A percentile compares a stretch with the other conserved stretches of the same genome.
These are phyloP conservation scores for Petrophora chlorosata DNA, from an alignment of 2,888 invertebrate species.

Conservation along the genomic window DNA sequence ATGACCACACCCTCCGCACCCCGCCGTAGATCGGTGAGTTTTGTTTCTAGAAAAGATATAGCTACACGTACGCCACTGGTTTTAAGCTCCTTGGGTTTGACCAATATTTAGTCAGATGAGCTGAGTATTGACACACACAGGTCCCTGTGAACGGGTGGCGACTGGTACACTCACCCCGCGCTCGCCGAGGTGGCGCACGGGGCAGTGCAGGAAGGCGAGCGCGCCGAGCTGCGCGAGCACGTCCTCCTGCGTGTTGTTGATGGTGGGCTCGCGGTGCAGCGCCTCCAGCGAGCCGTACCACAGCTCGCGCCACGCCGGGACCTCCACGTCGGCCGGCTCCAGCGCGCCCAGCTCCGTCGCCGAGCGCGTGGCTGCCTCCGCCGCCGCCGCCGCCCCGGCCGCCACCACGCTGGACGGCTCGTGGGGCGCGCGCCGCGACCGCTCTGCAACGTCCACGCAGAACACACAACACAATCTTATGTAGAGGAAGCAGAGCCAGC, in stretches of 20 bases:
- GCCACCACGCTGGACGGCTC: background rate
- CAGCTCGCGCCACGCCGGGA: slow-evolving; percentile 85
- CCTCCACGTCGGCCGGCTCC: slow-evolving; percentile 43
- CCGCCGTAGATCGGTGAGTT: too few relatives aligned
- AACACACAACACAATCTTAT: too few relatives aligned
- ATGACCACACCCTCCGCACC: too few relatives aligned
- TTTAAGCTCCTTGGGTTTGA: too few relatives aligned
- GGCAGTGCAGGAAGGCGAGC: slow-evolving; percentile 91
- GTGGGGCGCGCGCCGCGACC: slow-evolving; percentile 22
- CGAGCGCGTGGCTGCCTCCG: slow-evolving; percentile 9
- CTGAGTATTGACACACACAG: too few relatives aligned
- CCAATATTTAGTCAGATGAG: too few relatives aligned
- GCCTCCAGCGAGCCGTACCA: slow-evolving; percentile 82
- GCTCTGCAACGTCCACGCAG: too few relatives aligned
- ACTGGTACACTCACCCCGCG: slow-evolving; percentile 87
- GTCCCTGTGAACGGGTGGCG: too few relatives aligned
- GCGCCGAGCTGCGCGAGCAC: slow-evolving; percentile 90
- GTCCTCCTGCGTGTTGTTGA: slow-evolving; percentile 90
- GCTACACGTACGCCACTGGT: too few relatives aligned
- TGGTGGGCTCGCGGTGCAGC: slow-evolving; percentile 72
- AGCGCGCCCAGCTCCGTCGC: slow-evolving; percentile 48
- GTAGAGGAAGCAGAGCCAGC: too few relatives aligned
- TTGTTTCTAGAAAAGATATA: too few relatives aligned
- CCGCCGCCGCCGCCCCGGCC: slow-evolving; percentile 22
- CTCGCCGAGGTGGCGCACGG: slow-evolving; percentile 89